phyloP scores from a whole-genome alignment of 2,888 invertebrate genomes.

The Drosophila atroscutellata region DNA sequence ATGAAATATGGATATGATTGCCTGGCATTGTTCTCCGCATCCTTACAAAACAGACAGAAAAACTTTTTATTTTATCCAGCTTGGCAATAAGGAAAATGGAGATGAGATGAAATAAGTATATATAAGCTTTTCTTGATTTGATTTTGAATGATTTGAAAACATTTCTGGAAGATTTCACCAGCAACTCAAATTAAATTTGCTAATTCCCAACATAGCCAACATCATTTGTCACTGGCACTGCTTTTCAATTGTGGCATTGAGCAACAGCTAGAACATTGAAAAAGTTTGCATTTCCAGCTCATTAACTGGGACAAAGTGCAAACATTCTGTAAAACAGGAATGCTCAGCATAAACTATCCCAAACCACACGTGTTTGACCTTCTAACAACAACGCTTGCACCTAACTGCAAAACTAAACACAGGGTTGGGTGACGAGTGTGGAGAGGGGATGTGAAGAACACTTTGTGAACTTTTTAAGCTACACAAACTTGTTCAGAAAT shows the following conservation, averaged over 20 bases:
- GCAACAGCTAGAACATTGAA: constrained; percentile 41
- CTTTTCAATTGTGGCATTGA: constrained; percentile 17
- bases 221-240: not conserved
- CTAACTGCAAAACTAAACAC: constrained; percentile 50
- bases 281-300: constrained; percentile 74
- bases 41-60: not conserved
- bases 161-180: not conserved
- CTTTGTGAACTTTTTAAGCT: constrained; percentile 57
- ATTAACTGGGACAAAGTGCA: constrained; percentile 72
- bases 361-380: constrained; percentile 62
- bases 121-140: not conserved
- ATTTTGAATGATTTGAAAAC: not conserved
- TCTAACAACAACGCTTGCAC: constrained; percentile 22
- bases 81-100: not conserved
- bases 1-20: constrained; percentile 69
- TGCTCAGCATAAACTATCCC: constrained; percentile 33
- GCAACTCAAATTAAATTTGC: not conserved
- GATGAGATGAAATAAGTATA: not conserved
- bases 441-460: constrained; percentile 5
- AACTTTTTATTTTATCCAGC: not conserved
- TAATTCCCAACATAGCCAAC: not conserved
- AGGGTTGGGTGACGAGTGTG: not conserved
- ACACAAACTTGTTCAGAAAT: constrained; percentile 68
- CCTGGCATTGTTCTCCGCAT: constrained; percentile 29
- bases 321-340: constrained; percentile 8